A percentile compares a stretch with the other conserved stretches of the same genome.
Evolutionary conservation across 2,888 invertebrate species (phyloP).

Genomic region (Nemotelus nigrinus): DNA sequence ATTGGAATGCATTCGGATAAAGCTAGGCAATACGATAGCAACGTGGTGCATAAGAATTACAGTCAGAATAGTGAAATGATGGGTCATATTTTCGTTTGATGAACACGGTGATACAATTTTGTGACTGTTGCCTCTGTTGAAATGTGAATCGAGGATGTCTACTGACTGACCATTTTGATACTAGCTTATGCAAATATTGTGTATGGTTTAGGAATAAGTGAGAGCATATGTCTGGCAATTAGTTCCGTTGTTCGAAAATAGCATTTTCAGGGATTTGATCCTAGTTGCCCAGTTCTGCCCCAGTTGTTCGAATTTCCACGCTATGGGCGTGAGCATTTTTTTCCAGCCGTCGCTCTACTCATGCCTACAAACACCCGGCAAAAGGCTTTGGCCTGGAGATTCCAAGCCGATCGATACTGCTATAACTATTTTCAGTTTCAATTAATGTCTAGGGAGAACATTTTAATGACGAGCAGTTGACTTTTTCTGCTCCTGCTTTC

Average conservation of each 20-base stretch:
- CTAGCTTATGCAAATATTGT: too few species aligned
- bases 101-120: too few species aligned
- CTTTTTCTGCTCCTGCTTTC: slow-evolving; percentile 37
- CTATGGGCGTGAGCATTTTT: slow-evolving; percentile 33
- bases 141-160: too few species aligned
- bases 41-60: slow-evolving; percentile 10
- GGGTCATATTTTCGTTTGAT: background rate
- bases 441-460: slow-evolving; percentile 50
- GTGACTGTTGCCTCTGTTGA: too few species aligned
- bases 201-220: too few species aligned
- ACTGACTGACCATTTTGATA: too few species aligned
- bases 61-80: slow-evolving; percentile 6
- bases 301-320: background rate
- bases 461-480: slow-evolving; percentile 50
- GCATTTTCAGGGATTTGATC: background rate
- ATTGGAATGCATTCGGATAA: background rate
- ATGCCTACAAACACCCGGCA: background rate
- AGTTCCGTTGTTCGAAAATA: too few species aligned
- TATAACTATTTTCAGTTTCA: slow-evolving; percentile 50
- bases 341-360: background rate
- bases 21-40: background rate
- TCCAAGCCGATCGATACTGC: slow-evolving; percentile 48
- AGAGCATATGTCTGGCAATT: too few species aligned
- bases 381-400: slow-evolving; percentile 39
- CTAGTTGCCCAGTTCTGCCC: slow-evolving; percentile 22